phyloP scores from a whole-genome alignment of 2,797 vertebrate genomes.

The Tolypeutes matacus region DNA sequence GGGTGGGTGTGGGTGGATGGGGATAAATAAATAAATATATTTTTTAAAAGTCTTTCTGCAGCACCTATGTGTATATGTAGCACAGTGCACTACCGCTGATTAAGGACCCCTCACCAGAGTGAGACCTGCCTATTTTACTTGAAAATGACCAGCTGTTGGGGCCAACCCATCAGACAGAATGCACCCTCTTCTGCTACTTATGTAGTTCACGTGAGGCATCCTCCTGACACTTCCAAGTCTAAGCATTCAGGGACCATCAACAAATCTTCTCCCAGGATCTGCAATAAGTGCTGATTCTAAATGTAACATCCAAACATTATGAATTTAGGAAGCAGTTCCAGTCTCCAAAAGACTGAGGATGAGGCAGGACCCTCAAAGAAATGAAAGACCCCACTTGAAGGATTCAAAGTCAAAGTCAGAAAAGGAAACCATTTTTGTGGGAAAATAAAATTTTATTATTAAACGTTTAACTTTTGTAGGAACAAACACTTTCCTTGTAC shows the following conservation, averaged over 20 bases:
- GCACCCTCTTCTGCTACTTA: background rate
- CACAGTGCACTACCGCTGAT: background rate
- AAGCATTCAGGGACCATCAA: background rate
- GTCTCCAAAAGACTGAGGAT: background rate
- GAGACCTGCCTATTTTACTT: background rate
- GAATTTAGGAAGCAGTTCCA: background rate
- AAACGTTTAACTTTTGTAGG: background rate
- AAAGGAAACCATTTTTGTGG: background rate
- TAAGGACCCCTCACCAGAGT: background rate
- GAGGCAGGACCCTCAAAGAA: background rate
- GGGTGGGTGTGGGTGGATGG: too few relatives aligned
- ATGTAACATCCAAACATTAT: background rate
- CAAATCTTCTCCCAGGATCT: background rate
- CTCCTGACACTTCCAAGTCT: background rate
- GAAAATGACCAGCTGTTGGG: background rate
- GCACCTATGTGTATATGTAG: background rate
- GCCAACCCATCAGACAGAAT: background rate
- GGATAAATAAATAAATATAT: too few relatives aligned
- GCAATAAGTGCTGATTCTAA: background rate
- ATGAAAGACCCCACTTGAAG: background rate
- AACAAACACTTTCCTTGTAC: background rate
- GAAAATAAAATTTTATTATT: background rate
- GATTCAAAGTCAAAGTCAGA: background rate
- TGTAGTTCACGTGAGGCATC: background rate
- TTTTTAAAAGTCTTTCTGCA: background rate